Evolutionary conservation across 2,797 vertebrate genomes (phyloP).

Genomic region (Myotis findleyi): DNA sequence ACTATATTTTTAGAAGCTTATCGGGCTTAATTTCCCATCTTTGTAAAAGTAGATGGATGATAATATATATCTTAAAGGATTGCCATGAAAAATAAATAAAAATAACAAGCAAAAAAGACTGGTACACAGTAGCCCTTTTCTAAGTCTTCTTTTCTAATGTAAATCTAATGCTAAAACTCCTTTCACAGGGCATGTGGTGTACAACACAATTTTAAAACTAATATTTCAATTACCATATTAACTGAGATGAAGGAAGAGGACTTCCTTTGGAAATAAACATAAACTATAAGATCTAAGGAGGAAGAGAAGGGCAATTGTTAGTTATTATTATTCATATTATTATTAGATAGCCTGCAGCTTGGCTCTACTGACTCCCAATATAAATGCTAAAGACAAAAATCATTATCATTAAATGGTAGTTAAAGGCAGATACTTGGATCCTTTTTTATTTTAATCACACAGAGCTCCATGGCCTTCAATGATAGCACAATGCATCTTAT

Average conservation of each 20-base stretch:
- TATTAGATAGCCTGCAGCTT: conserved; percentile 81
- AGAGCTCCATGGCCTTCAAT: conserved; percentile 86
- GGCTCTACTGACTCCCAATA: conserved; percentile 82
- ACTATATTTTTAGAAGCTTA: not conserved
- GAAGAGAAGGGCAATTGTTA: conserved; percentile 72
- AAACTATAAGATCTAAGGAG: conserved; percentile 68
- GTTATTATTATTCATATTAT: conserved; percentile 85
- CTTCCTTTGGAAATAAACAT: conserved; percentile 70
- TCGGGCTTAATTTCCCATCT: not conserved
- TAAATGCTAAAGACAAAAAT: conserved; percentile 87
- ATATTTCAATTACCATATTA: conserved; percentile 76
- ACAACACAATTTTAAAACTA: conserved; percentile 76
- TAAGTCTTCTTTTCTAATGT: conserved; percentile 46
- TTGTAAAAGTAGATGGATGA: conserved; percentile 22
- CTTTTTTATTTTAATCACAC: conserved; percentile 88
- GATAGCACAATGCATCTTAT: conserved; percentile 87
- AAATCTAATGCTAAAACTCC: conserved; percentile 77
- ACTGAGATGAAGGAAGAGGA: conserved; percentile 66
- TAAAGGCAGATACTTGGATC: conserved; percentile 86
- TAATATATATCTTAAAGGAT: not conserved
- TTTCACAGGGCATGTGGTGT: conserved; percentile 30
- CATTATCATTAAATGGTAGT: conserved; percentile 86
- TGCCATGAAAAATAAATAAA: conserved; percentile 30
- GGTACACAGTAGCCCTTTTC: not conserved
- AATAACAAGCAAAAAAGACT: not conserved